Conservation (phyloP, 2,797 vertebrate genomes). For the Kryptopterus vitreolus region DNA sequence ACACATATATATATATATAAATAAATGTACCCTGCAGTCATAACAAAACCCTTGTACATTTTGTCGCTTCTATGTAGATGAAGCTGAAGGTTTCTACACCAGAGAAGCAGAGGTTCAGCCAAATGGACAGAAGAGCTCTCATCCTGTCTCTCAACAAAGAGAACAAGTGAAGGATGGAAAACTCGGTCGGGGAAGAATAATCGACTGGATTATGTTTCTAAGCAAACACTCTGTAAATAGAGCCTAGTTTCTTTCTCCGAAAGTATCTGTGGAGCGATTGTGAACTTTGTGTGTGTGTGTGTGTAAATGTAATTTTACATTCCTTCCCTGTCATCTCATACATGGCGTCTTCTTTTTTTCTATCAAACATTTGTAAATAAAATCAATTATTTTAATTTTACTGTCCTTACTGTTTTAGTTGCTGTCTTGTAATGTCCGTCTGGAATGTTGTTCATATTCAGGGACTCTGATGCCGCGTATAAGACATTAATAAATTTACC, state of each 20-base stretch:
- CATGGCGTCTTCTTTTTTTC: constrained; percentile 41
- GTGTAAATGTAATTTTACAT: background rate
- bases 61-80: constrained; percentile 55
- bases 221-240: constrained; percentile 42
- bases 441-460: background rate
- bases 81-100: constrained; percentile 73
- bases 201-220: background rate
- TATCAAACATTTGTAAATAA: constrained; percentile 66
- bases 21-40: background rate
- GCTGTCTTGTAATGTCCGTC: background rate
- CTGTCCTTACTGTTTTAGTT: background rate
- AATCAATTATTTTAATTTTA: constrained; percentile 49
- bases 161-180: constrained; percentile 61
- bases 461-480: background rate
- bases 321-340: constrained; percentile 12
- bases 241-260: constrained; percentile 11
- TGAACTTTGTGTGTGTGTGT: constrained; percentile 10
- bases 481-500: background rate
- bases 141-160: constrained; percentile 71
- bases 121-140: constrained; percentile 67
- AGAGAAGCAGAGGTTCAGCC: constrained; percentile 66
- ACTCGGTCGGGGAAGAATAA: background rate
- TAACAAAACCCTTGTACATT: background rate
- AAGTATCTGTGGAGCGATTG: constrained; percentile 8
- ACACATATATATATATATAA: too few relatives aligned